Evolutionary conservation across 2,113 vertebrate species (phyloP).

Genomic region (Sturnira hondurensis): DNA sequence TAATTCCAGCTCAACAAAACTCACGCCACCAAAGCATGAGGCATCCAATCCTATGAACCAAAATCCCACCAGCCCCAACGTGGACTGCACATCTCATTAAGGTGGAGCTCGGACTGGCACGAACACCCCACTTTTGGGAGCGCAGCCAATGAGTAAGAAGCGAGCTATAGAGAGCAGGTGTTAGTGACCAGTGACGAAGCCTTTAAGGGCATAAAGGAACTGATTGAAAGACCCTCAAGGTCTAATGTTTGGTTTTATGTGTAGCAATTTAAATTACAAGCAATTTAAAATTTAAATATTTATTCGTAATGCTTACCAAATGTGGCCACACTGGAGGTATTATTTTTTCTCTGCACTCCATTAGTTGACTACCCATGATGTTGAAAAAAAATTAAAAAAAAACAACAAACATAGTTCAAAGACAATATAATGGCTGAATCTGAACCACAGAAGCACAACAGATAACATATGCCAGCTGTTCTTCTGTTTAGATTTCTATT

Average conservation of each 20-base stretch:
- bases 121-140: neutral
- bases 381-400: neutral
- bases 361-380: neutral
- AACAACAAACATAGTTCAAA: neutral
- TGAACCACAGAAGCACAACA: neutral
- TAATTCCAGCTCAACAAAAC: rapidly evolving
- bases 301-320: neutral
- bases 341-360: neutral
- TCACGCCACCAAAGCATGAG: neutral
- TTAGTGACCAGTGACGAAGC: neutral
- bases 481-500: neutral
- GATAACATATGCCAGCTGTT: neutral
- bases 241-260: neutral
- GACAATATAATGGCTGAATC: neutral
- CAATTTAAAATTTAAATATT: neutral
- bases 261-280: neutral
- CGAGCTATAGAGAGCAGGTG: rapidly evolving
- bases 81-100: neutral
- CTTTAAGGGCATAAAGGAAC: neutral
- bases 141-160: neutral
- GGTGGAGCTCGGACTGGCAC: too few relatives aligned
- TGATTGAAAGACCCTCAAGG: neutral
- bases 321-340: neutral
- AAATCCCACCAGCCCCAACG: neutral
- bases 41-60: neutral